Percentiles rank a stretch among this genome's conserved stretches.
These are phyloP conservation scores for Trichonephila clavipes DNA, from an alignment of 1,140 invertebrate species.

Conservation along the genomic window DNA sequence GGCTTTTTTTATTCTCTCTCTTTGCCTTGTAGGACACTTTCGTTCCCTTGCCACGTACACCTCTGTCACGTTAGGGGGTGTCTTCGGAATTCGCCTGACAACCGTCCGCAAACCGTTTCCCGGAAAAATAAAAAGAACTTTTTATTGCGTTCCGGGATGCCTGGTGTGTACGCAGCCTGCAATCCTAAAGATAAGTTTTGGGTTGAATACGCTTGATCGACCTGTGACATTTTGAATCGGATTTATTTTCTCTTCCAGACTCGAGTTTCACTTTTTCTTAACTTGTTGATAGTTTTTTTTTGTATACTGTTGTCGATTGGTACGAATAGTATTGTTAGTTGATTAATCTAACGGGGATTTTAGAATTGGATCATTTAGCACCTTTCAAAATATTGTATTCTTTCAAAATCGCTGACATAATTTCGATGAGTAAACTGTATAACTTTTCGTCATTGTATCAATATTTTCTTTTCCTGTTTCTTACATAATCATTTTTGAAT, in stretches of 20 bases:
- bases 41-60: constrained; percentile 60
- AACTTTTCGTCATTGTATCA: no score
- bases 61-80: constrained; percentile 51
- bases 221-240: constrained; percentile 29
- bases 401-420: no score
- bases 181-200: constrained; percentile 11
- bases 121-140: constrained; percentile 3
- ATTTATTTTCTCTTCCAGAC: neutral
- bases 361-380: no score
- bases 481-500: no score
- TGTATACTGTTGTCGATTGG: no score
- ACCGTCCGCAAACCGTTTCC: constrained; percentile 38
- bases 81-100: constrained; percentile 67
- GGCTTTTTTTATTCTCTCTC: neutral
- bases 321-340: neutral
- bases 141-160: constrained; percentile 46
- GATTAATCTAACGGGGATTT: no score
- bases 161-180: constrained; percentile 29
- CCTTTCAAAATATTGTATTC: no score
- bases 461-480: no score
- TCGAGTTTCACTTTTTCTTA: neutral
- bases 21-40: constrained; percentile 65
- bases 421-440: no score
- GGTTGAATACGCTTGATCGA: constrained; percentile 1
- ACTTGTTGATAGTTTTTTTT: neutral